Percentiles rank a stretch among this genome's conserved stretches.
These are phyloP conservation scores for Sebastes oblongus DNA, from an alignment of 2,797 vertebrate genomes.

Conservation along the genomic window DNA sequence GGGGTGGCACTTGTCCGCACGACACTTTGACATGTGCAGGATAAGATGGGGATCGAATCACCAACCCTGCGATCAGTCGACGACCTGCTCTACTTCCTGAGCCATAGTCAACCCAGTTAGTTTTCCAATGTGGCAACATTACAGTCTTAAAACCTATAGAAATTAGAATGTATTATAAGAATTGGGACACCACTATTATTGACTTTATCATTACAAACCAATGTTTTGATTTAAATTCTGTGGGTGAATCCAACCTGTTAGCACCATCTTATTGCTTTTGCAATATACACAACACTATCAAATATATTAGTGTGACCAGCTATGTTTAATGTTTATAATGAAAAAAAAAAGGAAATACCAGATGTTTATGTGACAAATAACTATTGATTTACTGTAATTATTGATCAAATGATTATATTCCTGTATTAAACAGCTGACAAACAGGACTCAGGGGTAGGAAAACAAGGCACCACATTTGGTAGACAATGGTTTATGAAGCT, in stretches of 20 bases:
- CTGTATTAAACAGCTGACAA: not conserved
- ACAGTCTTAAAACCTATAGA: too few relatives aligned
- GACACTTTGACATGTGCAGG: too few relatives aligned
- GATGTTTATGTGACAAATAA: constrained; percentile 10
- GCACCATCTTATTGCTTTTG: not conserved
- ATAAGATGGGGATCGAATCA: too few relatives aligned
- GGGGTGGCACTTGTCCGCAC: too few relatives aligned
- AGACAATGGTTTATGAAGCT: constrained; percentile 55
- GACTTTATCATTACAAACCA: too few relatives aligned
- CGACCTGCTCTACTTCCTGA: too few relatives aligned
- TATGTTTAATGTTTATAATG: not conserved
- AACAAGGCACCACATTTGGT: constrained; percentile 64
- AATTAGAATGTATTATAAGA: too few relatives aligned
- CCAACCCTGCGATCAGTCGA: too few relatives aligned
- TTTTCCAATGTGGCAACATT: too few relatives aligned
- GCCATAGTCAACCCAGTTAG: too few relatives aligned
- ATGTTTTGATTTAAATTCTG: not conserved
- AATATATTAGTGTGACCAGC: not conserved
- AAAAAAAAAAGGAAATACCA: constrained; percentile 18
- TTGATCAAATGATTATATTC: constrained; percentile 2
- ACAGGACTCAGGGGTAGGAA: not conserved
- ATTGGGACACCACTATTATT: too few relatives aligned
- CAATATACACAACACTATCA: not conserved
- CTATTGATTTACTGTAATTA: constrained; percentile 8
- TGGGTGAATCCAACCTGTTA: not conserved